Evolutionary conservation across 2,888 invertebrate species (phyloP).

Genomic region (Netelia melanura): DNA sequence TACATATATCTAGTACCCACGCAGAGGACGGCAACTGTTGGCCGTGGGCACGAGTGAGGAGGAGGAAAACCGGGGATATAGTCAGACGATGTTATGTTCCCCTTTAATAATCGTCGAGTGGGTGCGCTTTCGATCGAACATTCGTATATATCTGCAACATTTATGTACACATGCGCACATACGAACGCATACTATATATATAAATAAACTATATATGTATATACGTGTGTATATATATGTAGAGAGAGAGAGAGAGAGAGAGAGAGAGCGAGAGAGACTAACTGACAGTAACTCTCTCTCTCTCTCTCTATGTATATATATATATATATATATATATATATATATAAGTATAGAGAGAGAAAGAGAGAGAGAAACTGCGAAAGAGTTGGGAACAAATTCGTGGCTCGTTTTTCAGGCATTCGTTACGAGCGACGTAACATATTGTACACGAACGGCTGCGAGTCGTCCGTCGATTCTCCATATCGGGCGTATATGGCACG

Average conservation of each 20-base stretch:
- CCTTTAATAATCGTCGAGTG: conserved; percentile 65
- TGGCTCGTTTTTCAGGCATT: conserved; percentile 68
- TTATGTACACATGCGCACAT: not conserved
- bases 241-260: too few relatives aligned
- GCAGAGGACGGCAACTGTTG: not conserved
- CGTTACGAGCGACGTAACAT: conserved; percentile 65
- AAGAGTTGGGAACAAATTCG: conserved; percentile 65
- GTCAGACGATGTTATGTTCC: conserved; percentile 68
- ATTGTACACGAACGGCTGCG: conserved; percentile 66
- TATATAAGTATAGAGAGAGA: too few relatives aligned
- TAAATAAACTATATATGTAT: conserved; percentile 11
- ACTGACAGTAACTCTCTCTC: too few relatives aligned
- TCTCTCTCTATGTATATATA: too few relatives aligned
- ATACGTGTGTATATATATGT: not conserved
- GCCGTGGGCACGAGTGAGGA: conserved; percentile 56
- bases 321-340: too few relatives aligned
- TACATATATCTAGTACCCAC: not conserved
- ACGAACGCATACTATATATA: not conserved
- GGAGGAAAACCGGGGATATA: conserved; percentile 48
- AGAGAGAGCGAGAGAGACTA: too few relatives aligned
- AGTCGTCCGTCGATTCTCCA: conserved; percentile 46
- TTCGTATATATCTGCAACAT: not conserved
- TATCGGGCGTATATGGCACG: not conserved
- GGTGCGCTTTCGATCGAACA: conserved; percentile 56
- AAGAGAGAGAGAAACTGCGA: not conserved